Conservation (phyloP, 2,797 vertebrate species). For the Acrossocheilus wenchowensis region DNA sequence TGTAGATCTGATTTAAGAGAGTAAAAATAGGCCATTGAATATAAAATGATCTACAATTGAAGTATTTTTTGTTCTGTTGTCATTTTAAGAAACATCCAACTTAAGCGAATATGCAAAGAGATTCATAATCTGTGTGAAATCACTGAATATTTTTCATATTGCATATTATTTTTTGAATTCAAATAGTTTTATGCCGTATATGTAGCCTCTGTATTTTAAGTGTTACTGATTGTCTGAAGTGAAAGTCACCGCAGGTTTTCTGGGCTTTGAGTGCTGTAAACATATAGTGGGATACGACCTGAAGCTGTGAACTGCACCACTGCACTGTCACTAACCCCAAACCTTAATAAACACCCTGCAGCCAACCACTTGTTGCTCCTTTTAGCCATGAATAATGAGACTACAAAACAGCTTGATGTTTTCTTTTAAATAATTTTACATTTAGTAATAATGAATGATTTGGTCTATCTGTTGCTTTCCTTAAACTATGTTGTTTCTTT, state of each 20-base stretch:
- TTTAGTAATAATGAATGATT: neutral
- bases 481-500: neutral
- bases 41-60: neutral
- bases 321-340: neutral
- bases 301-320: neutral
- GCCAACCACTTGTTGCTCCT: neutral
- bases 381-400: conserved; percentile 18
- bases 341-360: neutral
- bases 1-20: neutral
- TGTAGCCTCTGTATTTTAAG: neutral
- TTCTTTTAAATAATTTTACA: neutral
- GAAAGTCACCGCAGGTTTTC: neutral
- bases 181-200: neutral
- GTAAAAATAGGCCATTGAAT: neutral
- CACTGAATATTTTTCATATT: neutral
- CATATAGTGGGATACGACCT: neutral
- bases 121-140: neutral
- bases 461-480: neutral
- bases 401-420: neutral
- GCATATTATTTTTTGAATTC: neutral
- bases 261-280: neutral
- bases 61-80: too few species aligned
- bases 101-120: neutral
- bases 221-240: neutral
- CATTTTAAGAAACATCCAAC: neutral